Evolutionary conservation across 1,140 invertebrate species (phyloP), one percentile per base, ranked within the genome.

Genomic region (Bombus confusus): DNA sequence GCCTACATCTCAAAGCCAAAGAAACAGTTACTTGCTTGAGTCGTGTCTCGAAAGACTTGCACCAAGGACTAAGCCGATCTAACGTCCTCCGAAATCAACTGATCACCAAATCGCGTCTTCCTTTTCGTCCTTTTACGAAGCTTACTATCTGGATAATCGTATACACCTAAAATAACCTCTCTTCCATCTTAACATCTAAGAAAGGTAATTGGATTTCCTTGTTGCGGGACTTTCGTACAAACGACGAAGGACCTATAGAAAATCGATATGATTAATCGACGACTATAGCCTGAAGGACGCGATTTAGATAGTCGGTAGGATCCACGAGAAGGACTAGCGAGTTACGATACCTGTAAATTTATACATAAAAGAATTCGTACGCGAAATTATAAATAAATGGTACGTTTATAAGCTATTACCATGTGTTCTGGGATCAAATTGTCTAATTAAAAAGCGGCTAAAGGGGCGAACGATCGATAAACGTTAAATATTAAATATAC

Each of bases 401-500:
- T 89, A 86, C 76, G 80, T 86, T 89, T 89, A 76, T 76, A 83
- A 89, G 69, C 85, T 86, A 89, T 89, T 86, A 69, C 92, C 89
- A 91, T 93, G 90, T 92, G 92, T 93, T 93, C 91, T 93, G 93
- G 93, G 93, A 93, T 93, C 93, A 93, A 94, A 92, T 91, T 92
- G 90, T 87, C 86, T 92, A 92, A 90, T 87, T 88, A 88, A 86
- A 41, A 79, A 64, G 89, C 88, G 90, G 86, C 86, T 86, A 87
- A 87, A 73, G 52, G 74, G 80, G 59, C 77, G 75, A 85, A 76
- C 79, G 80, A 86, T 78, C 66, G 83, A 79, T 68, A 72, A 81
- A 83, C 34, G 41, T 79, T 78, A 66, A 69, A 79, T 64, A 77
- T 76, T 76, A 59, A 76, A 59, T 77, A 77, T 77, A 77, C 28